Conservation (phyloP, 2,797 vertebrate genomes). For the Lutra lutra region DNA sequence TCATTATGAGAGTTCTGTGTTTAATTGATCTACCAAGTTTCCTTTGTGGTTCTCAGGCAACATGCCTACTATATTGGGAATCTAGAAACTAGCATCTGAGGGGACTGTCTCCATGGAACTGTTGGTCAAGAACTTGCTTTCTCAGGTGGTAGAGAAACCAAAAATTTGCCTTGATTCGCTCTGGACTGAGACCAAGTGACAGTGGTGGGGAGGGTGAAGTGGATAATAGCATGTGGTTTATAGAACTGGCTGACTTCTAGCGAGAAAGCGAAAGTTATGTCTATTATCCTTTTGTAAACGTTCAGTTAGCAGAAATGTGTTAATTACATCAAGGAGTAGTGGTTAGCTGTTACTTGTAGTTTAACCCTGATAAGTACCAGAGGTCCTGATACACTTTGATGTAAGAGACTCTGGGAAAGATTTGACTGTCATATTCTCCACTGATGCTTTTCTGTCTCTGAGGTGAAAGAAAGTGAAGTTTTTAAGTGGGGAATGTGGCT, state of each 20-base stretch:
- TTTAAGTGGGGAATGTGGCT: conserved; percentile 40
- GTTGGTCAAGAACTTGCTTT: conserved; percentile 17
- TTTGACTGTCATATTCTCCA: background rate
- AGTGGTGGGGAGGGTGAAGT: background rate
- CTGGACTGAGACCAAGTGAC: background rate
- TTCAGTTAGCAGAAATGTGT: background rate
- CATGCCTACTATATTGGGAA: conserved; percentile 26
- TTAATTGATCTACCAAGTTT: background rate
- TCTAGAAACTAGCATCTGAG: background rate
- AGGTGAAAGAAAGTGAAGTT: background rate
- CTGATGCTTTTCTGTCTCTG: background rate
- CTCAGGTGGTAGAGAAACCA: background rate
- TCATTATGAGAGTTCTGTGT: background rate
- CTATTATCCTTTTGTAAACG: background rate
- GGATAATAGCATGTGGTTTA: background rate
- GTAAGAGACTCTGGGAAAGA: background rate
- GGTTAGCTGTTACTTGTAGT: background rate
- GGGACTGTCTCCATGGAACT: background rate
- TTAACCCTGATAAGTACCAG: background rate
- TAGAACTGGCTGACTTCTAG: background rate
- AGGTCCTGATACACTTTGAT: background rate
- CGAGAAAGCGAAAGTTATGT: background rate
- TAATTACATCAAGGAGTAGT: background rate
- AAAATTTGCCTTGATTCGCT: background rate
- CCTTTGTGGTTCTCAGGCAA: background rate